Evolutionary conservation across 1,140 invertebrate genomes (phyloP).

Genomic region (Drosophila elegans): DNA sequence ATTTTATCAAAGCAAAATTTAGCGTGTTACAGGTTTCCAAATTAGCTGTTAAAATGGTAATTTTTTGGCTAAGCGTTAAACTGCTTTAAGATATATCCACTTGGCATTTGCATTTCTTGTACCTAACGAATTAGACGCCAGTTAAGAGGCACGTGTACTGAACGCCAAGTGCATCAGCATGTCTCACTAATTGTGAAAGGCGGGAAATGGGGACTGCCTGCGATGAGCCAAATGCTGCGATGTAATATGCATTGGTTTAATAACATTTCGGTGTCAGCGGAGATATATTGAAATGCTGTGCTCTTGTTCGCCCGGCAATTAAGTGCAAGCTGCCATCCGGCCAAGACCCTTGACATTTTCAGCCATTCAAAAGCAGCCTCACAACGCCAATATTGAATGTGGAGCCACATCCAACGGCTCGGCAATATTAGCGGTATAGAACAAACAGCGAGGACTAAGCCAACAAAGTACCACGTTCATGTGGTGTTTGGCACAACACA

Average conservation of each 20-base stretch:
- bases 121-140: slow-evolving; percentile 32
- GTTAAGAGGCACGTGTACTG: slow-evolving; percentile 33
- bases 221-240: neutral
- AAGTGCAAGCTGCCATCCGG: slow-evolving; percentile 65
- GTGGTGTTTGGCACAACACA: slow-evolving; percentile 21
- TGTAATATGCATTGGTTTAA: slow-evolving; percentile 58
- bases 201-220: too few species aligned
- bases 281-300: slow-evolving; percentile 66
- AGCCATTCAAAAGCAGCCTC: neutral
- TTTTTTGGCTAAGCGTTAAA: neutral
- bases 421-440: slow-evolving; percentile 75
- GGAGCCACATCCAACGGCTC: slow-evolving; percentile 54
- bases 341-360: slow-evolving; percentile 55
- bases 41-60: too few species aligned
- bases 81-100: slow-evolving; percentile 13
- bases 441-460: slow-evolving; percentile 62
- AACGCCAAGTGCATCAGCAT: slow-evolving; percentile 20
- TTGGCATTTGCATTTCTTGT: slow-evolving; percentile 40
- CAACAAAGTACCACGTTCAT: slow-evolving; percentile 50
- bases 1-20: too few species aligned
- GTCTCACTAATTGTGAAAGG: slow-evolving; percentile 25
- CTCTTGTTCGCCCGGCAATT: slow-evolving; percentile 67
- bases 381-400: slow-evolving; percentile 37
- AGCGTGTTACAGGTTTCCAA: too few species aligned
- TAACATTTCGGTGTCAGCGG: slow-evolving; percentile 54